Evolutionary conservation across 1,140 invertebrate species (phyloP).

Genomic region (Brachionus angularis): DNA sequence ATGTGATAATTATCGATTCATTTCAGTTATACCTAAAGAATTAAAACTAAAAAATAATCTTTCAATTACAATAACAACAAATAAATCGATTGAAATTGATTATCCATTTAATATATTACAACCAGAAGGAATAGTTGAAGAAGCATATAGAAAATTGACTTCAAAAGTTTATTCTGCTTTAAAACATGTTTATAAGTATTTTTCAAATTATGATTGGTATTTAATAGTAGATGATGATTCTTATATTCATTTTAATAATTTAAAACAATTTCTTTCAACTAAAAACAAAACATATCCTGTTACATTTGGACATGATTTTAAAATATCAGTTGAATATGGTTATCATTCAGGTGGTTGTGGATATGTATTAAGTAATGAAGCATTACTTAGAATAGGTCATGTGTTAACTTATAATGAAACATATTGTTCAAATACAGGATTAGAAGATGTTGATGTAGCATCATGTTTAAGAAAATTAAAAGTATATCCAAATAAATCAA

Average conservation of each 20-base stretch:
- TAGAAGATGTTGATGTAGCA: conserved; percentile 29
- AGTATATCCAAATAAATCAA: neutral
- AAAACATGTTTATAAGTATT: no score
- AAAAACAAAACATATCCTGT: conserved; percentile 47
- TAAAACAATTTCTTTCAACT: conserved; percentile 52
- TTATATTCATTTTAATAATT: conserved; percentile 64
- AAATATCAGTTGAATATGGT: neutral
- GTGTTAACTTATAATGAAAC: neutral
- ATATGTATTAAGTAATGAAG: conserved; percentile 51
- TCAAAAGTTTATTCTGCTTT: no score
- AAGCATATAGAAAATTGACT: no score
- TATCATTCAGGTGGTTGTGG: conserved; percentile 47
- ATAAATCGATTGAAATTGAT: no score
- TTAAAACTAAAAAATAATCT: no score
- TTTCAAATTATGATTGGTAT: conserved; percentile 80
- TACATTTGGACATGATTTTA: conserved; percentile 13
- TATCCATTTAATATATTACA: no score
- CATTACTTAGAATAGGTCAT: neutral
- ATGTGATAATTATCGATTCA: no score
- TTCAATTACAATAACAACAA: no score
- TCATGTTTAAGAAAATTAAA: neutral
- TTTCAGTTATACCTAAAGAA: no score
- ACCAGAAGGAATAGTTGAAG: no score
- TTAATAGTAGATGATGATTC: conserved; percentile 91
- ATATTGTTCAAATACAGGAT: conserved; percentile 27